phyloP scores from a whole-genome alignment of 53 echinoderm and acorn worm genomes.

The Temnopleurus reevesii region DNA sequence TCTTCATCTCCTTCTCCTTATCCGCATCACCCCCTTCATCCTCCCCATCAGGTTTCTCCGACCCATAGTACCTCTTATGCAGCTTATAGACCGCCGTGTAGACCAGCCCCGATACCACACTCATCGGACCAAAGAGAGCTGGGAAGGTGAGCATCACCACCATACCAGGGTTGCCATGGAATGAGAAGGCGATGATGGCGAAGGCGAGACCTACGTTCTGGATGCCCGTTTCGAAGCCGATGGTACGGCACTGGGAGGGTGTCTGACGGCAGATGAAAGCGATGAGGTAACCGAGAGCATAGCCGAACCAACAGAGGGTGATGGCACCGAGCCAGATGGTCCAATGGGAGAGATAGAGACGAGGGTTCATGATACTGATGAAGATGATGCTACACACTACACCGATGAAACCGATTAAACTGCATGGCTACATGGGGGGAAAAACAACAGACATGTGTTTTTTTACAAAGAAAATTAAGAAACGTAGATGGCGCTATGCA shows the following conservation, averaged over 20 bases:
- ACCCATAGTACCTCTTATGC: not conserved
- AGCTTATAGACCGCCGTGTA: conserved; percentile 10
- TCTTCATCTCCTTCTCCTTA: not conserved
- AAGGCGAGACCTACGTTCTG: conserved; percentile 89
- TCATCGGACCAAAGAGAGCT: conserved; percentile 75
- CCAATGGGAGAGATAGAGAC: conserved; percentile 84
- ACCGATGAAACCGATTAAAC: conserved; percentile 74
- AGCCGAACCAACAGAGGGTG: conserved; percentile 68
- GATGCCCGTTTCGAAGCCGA: conserved; percentile 90
- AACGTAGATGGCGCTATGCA: no score
- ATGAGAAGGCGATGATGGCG: conserved; percentile 76
- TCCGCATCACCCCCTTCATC: not conserved
- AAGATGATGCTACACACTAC: conserved; percentile 70
- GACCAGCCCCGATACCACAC: not conserved
- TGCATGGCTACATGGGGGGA: conserved; percentile 65
- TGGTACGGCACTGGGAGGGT: conserved; percentile 85
- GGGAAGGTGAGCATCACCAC: conserved; percentile 78
- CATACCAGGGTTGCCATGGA: conserved; percentile 62
- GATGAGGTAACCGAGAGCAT: conserved; percentile 72
- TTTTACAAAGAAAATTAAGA: no score
- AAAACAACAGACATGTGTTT: not conserved
- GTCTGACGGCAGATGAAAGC: conserved; percentile 73
- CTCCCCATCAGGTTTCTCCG: conserved; percentile 47
- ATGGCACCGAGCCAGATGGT: conserved; percentile 78
- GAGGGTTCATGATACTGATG: conserved; percentile 85